These are phyloP conservation scores for Pocillopora meandrina DNA, from an alignment of 92 coral and sea anemone genomes.

Conservation along the genomic window DNA sequence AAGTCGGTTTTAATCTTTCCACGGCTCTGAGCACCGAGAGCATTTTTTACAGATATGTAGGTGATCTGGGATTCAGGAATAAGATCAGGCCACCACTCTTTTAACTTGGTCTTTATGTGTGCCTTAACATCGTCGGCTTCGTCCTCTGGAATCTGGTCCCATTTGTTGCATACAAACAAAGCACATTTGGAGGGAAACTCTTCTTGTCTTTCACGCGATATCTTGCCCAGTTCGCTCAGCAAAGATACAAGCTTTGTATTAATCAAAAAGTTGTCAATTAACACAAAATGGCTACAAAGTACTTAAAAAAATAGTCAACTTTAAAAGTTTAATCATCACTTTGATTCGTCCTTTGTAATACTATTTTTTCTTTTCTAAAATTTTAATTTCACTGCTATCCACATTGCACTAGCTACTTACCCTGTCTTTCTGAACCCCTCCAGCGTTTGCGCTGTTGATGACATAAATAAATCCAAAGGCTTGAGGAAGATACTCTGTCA, in stretches of 20 bases:
- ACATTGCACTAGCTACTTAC: slow-evolving; percentile 3
- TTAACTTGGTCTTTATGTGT: slow-evolving; percentile 10
- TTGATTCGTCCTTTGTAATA: background rate
- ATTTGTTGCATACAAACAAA: slow-evolving; percentile 55
- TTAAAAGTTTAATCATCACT: background rate
- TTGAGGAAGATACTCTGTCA: slow-evolving; percentile 45
- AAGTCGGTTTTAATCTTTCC: slow-evolving; percentile 33
- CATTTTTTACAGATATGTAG: slow-evolving; percentile 51
- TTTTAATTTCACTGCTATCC: background rate
- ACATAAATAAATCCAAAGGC: slow-evolving; percentile 59
- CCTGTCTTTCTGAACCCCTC: slow-evolving; percentile 61
- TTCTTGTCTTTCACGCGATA: slow-evolving; percentile 5
- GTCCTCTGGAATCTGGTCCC: slow-evolving; percentile 46
- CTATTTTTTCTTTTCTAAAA: background rate
- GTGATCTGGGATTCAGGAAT: slow-evolving; percentile 39
- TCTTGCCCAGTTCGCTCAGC: slow-evolving; percentile 27
- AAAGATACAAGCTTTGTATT: slow-evolving; percentile 18
- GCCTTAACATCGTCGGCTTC: slow-evolving; percentile 34
- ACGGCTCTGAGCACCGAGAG: slow-evolving; percentile 1
- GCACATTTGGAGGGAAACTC: slow-evolving; percentile 44
- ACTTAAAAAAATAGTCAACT: background rate
- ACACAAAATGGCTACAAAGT: background rate
- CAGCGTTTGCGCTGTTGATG: slow-evolving; percentile 55
- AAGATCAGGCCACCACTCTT: slow-evolving; percentile 50
- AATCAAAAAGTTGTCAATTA: background rate